Percentiles rank a stretch among this genome's conserved stretches.
These are phyloP conservation scores for Tauraco hartlaubi DNA, from an alignment of 2,797 vertebrate species.

Conservation along the genomic window DNA sequence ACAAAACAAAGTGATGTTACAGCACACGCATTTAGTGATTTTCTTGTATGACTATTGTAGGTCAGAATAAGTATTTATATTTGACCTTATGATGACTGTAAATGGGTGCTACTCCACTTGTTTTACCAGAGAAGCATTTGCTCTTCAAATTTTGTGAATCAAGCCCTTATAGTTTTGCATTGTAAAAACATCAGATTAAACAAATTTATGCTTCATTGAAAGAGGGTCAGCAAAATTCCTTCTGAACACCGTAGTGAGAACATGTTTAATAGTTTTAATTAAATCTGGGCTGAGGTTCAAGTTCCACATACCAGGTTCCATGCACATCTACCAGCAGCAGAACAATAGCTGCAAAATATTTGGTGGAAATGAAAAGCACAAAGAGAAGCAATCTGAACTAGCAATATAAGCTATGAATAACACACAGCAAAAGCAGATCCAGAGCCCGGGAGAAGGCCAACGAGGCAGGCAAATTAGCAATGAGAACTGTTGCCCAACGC, in stretches of 20 bases:
- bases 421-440: constrained; percentile 28
- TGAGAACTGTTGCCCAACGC: constrained; percentile 22
- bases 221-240: constrained; percentile 58
- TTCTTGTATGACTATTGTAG: background rate
- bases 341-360: constrained; percentile 43
- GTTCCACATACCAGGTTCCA: constrained; percentile 40
- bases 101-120: background rate
- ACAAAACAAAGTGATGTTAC: background rate
- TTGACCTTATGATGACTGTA: background rate
- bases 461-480: background rate
- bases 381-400: constrained; percentile 16
- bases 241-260: constrained; percentile 35
- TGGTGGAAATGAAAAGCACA: constrained; percentile 27
- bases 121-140: background rate
- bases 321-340: constrained; percentile 25
- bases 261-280: constrained; percentile 42
- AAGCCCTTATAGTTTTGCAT: background rate
- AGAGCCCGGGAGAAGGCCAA: constrained; percentile 33
- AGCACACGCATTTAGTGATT: background rate
- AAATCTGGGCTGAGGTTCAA: constrained; percentile 66
- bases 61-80: background rate
- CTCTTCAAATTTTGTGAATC: background rate
- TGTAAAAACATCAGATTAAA: background rate
- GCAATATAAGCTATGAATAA: constrained; percentile 27
- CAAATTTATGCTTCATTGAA: background rate